These are phyloP conservation scores for Pterostichus niger DNA, from an alignment of 2,888 invertebrate genomes.

Conservation along the genomic window DNA sequence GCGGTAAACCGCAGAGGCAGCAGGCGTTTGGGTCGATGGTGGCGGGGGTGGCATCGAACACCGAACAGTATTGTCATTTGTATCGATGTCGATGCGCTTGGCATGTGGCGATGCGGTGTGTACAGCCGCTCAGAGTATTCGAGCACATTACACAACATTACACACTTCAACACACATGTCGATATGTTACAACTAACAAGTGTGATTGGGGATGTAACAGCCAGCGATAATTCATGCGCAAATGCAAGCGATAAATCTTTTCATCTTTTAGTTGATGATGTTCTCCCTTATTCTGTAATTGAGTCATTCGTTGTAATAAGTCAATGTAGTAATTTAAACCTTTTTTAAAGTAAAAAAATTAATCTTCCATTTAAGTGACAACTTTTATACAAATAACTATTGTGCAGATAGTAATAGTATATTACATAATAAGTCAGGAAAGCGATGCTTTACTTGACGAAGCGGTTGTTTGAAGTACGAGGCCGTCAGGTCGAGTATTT, in stretches of 20 bases:
- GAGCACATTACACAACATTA: slow-evolving; percentile 35
- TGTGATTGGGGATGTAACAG: not conserved
- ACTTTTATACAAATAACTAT: too few relatives aligned
- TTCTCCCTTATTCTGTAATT: too few relatives aligned
- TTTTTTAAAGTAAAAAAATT: too few relatives aligned
- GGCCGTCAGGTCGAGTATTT: too few relatives aligned
- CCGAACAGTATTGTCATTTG: slow-evolving; percentile 20
- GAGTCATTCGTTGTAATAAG: too few relatives aligned
- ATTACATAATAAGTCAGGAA: too few relatives aligned
- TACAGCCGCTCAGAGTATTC: slow-evolving; percentile 13
- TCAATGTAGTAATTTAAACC: too few relatives aligned
- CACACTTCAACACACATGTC: slow-evolving; percentile 52
- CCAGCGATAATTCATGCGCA: slow-evolving; percentile 18
- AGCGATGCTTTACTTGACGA: too few relatives aligned
- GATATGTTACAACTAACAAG: slow-evolving; percentile 24
- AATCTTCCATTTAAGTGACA: too few relatives aligned
- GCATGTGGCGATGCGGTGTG: not conserved
- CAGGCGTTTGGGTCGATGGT: too few relatives aligned
- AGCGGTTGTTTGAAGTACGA: too few relatives aligned
- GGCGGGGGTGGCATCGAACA: not conserved
- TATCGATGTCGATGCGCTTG: slow-evolving; percentile 19
- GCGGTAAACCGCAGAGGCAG: slow-evolving; percentile 8
- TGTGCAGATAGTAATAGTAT: too few relatives aligned
- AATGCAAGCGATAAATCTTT: not conserved
- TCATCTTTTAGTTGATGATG: not conserved